These are phyloP conservation scores for Drosophila virilis DNA, from an alignment of 1,140 invertebrate genomes.

Conservation along the genomic window DNA sequence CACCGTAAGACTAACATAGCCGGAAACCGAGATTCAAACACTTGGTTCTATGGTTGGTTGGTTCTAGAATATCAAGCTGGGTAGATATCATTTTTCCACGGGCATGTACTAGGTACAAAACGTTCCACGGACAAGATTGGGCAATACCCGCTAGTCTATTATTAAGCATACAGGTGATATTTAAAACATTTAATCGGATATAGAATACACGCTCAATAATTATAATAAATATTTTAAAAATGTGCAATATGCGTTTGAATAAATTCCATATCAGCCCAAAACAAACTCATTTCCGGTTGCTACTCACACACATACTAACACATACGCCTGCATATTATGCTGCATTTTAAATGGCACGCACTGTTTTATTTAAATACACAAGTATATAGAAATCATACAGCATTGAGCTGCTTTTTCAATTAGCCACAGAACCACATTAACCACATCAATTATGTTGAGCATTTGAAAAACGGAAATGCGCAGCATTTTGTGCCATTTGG, in stretches of 20 bases:
- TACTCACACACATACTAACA: conserved; percentile 17
- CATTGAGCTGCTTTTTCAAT: conserved; percentile 68
- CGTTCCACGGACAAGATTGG: no score
- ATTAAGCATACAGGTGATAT: not conserved
- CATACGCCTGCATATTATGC: conserved; percentile 35
- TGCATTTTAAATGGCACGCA: conserved; percentile 65
- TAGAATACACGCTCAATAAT: conserved; percentile 20
- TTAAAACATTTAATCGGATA: conserved; percentile 48
- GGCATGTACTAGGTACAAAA: no score
- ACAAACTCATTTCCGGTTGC: conserved; percentile 73
- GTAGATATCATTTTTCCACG: no score
- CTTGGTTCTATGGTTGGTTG: no score
- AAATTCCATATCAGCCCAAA: conserved; percentile 63
- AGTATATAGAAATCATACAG: not conserved
- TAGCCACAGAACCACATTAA: conserved; percentile 68
- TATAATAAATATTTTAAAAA: not conserved
- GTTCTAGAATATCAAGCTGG: no score
- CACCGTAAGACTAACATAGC: no score
- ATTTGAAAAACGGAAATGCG: conserved; percentile 59
- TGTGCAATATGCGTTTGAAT: conserved; percentile 1
- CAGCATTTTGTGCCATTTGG: not conserved
- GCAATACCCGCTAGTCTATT: no score
- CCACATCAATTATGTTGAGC: conserved; percentile 74
- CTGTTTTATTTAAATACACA: conserved; percentile 9
- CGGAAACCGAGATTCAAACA: no score